Evolutionary conservation across 2,797 vertebrate genomes (phyloP).

Genomic region (Anabacerthia variegaticeps): DNA sequence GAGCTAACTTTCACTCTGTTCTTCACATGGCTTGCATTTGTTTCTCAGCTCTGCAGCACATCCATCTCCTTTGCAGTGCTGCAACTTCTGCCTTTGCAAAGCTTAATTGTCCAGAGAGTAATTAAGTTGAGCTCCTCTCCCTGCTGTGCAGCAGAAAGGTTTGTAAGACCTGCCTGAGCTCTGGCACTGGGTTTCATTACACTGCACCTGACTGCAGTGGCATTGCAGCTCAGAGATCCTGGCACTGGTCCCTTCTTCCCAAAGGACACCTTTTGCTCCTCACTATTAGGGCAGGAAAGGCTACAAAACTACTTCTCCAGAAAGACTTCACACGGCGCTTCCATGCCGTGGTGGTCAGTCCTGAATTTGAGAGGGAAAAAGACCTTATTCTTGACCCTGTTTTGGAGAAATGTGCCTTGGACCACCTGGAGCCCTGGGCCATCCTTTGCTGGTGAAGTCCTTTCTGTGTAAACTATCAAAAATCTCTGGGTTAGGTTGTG

Average conservation of each 20-base stretch:
- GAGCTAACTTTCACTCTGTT: not conserved
- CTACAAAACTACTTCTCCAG: not conserved
- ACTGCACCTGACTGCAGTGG: not conserved
- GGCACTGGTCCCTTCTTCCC: not conserved
- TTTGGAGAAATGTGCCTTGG: not conserved
- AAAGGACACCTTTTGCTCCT: not conserved
- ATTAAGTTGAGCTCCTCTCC: not conserved
- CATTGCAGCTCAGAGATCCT: not conserved
- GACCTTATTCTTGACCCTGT: not conserved
- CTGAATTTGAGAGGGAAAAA: not conserved
- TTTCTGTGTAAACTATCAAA: not conserved
- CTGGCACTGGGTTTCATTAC: not conserved
- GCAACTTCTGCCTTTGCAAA: not conserved
- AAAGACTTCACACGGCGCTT: not conserved
- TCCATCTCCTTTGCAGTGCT: not conserved
- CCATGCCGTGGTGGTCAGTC: not conserved
- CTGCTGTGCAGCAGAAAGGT: not conserved
- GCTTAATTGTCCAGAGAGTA: not conserved
- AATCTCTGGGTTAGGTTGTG: not conserved
- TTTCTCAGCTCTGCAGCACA: not conserved
- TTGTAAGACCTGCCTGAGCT: not conserved
- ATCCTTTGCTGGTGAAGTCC: not conserved
- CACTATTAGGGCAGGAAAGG: not conserved
- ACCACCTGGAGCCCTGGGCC: not conserved
- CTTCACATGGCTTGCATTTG: not conserved